phyloP scores from a whole-genome alignment of 2,888 invertebrate genomes.

The Amphimallon solstitiale region DNA sequence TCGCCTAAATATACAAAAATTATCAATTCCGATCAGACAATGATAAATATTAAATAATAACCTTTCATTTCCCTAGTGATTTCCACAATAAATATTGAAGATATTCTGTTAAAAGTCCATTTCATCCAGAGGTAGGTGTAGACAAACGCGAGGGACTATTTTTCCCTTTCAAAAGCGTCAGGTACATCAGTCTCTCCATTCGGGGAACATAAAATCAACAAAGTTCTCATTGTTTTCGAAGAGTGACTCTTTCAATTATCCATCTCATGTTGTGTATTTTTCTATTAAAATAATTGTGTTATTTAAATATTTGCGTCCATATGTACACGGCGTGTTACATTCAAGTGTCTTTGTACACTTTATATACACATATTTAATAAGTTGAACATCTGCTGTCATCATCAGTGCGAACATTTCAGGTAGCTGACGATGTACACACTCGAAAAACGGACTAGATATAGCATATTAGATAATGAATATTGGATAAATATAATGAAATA shows the following conservation, averaged over 20 bases:
- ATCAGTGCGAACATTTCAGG: constrained; percentile 8
- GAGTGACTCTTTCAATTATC: constrained; percentile 21
- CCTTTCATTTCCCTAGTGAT: neutral
- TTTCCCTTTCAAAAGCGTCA: too few species aligned
- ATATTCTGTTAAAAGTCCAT: neutral
- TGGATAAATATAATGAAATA: constrained; percentile 37
- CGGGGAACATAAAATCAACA: constrained; percentile 7
- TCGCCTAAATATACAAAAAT: neutral
- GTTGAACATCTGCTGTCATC: constrained; percentile 36
- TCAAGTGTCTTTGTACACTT: constrained; percentile 31
- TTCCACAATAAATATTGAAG: neutral
- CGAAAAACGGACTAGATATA: constrained; percentile 12
- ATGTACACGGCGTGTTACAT: constrained; percentile 28
- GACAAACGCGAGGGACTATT: too few species aligned
- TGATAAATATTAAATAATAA: constrained; percentile 11
- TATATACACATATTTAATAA: constrained; percentile 37
- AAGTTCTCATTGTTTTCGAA: constrained; percentile 17
- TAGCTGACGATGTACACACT: constrained; percentile 22
- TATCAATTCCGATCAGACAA: neutral
- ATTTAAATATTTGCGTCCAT: constrained; percentile 38
- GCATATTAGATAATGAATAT: constrained; percentile 38
- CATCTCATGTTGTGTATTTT: constrained; percentile 1
- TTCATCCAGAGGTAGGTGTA: too few species aligned
- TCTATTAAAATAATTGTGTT: constrained; percentile 38
- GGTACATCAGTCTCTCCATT: neutral